Conservation (phyloP, 2,797 vertebrate species). For the Pempheris klunzingeri region DNA sequence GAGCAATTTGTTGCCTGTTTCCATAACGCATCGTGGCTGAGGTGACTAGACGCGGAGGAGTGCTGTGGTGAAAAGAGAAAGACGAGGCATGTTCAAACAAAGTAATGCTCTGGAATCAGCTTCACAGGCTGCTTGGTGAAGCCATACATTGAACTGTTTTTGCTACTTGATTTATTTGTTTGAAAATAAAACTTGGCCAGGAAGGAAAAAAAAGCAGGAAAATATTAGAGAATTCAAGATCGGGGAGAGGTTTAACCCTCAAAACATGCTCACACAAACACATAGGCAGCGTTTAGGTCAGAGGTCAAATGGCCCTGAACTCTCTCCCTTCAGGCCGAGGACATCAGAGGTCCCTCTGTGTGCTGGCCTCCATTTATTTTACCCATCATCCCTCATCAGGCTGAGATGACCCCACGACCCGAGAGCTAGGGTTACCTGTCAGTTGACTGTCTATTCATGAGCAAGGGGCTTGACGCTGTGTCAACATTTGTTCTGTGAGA, state of each 20-base stretch:
- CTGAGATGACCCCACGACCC: constrained; percentile 77
- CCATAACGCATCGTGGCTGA: constrained; percentile 39
- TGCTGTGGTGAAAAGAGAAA: constrained; percentile 50
- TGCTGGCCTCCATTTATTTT: constrained; percentile 82
- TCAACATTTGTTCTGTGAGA: constrained; percentile 75
- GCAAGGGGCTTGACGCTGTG: constrained; percentile 71
- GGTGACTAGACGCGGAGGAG: constrained; percentile 41
- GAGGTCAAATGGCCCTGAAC: constrained; percentile 78
- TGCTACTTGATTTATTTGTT: constrained; percentile 35
- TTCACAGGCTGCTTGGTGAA: constrained; percentile 36
- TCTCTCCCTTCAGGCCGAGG: constrained; percentile 73
- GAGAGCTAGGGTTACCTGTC: constrained; percentile 84
- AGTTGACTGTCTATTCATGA: constrained; percentile 80
- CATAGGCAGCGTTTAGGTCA: constrained; percentile 59
- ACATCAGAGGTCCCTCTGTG: constrained; percentile 80
- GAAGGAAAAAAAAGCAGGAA: constrained; percentile 2
- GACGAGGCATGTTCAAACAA: constrained; percentile 71
- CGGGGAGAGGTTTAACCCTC: constrained; percentile 53
- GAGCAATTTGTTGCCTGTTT: constrained; percentile 74
- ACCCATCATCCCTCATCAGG: constrained; percentile 84
- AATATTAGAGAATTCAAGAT: constrained; percentile 41
- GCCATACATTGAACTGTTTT: constrained; percentile 34
- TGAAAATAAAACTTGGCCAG: constrained; percentile 6
- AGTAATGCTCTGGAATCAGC: constrained; percentile 51
- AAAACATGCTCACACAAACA: constrained; percentile 62